Conservation (phyloP, 2,797 vertebrate genomes). For the Pelobates cultripes region DNA sequence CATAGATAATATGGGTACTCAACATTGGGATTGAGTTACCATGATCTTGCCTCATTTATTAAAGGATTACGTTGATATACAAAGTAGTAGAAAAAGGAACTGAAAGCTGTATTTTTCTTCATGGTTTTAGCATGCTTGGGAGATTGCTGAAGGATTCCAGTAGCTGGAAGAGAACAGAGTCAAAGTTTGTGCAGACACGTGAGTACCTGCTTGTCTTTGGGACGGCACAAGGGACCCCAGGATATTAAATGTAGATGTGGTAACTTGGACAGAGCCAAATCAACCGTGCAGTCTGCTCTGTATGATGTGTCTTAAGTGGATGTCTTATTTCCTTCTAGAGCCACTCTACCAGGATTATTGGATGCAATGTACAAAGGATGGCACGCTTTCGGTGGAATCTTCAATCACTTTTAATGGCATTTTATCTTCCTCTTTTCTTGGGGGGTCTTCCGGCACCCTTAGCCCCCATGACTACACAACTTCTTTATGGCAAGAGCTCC, state of each 20-base stretch:
- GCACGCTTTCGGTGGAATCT: slow-evolving; percentile 48
- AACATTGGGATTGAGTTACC: no score
- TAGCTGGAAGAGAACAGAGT: slow-evolving; percentile 24
- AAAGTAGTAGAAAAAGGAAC: no score
- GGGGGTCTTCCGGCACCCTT: not conserved
- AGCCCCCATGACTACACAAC: slow-evolving; percentile 58
- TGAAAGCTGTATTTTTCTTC: no score
- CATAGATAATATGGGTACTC: no score
- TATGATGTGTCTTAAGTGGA: no score
- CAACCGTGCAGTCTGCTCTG: no score
- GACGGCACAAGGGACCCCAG: no score
- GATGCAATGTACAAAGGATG: slow-evolving; percentile 57
- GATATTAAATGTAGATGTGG: no score
- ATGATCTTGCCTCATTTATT: no score
- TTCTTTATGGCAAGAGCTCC: slow-evolving; percentile 76
- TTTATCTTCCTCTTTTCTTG: slow-evolving; percentile 1
- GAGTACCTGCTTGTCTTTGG: slow-evolving; percentile 10
- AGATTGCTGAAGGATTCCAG: not conserved
- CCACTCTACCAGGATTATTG: slow-evolving; percentile 81
- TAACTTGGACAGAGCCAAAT: no score
- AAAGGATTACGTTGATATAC: no score
- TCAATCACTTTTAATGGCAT: slow-evolving; percentile 43
- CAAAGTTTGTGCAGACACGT: slow-evolving; percentile 54
- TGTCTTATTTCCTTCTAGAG: slow-evolving; percentile 58
- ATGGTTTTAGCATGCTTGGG: slow-evolving; percentile 20